phyloP scores from a whole-genome alignment of 2,888 invertebrate species.

The Cylindroiulus punctatus region DNA sequence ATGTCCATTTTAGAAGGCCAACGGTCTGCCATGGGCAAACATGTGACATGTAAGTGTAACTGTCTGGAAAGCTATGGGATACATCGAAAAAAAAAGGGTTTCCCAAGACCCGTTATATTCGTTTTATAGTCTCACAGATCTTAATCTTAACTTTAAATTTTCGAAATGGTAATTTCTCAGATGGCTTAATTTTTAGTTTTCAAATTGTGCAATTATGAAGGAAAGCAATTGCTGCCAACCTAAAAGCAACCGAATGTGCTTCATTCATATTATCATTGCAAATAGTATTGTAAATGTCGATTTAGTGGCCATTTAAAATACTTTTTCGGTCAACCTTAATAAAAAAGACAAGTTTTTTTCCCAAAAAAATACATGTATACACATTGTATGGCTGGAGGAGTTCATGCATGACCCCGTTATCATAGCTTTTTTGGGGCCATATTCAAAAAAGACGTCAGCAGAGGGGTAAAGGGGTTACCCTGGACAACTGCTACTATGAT shows the following conservation, averaged over 20 bases:
- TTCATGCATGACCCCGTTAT: neutral
- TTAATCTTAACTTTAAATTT: conserved; percentile 19
- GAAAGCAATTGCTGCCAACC: neutral
- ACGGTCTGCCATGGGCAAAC: neutral
- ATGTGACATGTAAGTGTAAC: neutral
- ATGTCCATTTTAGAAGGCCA: neutral
- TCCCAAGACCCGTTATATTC: neutral
- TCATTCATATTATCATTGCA: neutral
- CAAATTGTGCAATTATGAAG: neutral
- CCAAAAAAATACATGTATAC: too few relatives aligned
- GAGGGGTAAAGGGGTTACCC: too few relatives aligned
- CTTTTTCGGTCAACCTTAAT: neutral
- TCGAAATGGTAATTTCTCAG: neutral
- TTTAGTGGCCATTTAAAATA: conserved; percentile 17
- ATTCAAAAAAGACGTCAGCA: too few relatives aligned
- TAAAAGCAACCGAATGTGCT: neutral
- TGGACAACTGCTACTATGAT: too few relatives aligned
- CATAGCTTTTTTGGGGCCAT: neutral
- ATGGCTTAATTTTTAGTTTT: neutral
- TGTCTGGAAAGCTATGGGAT: neutral
- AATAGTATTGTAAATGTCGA: neutral
- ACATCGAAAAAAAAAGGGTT: conserved; percentile 22
- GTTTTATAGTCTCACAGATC: conserved; percentile 22
- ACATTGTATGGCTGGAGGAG: too few relatives aligned
- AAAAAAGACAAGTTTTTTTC: neutral